A percentile compares a stretch with the other conserved stretches of the same genome.
Evolutionary conservation across 2,888 invertebrate species (phyloP).

Genomic region (Polyommatus icarus): DNA sequence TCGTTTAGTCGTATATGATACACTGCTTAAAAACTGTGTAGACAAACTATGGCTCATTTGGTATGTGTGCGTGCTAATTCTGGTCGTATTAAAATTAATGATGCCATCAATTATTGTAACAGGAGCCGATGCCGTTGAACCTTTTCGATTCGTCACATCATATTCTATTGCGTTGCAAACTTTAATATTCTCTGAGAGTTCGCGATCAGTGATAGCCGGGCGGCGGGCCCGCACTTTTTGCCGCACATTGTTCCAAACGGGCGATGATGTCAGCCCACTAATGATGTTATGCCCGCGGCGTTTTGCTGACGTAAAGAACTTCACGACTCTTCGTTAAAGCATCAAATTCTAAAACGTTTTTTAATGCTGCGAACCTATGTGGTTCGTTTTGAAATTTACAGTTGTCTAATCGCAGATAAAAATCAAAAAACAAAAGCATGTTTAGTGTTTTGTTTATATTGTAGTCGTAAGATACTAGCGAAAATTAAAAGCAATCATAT

Average conservation of each 20-base stretch:
- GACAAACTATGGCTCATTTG: conserved; percentile 49
- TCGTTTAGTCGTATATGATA: conserved; percentile 9
- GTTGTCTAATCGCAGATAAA: not conserved
- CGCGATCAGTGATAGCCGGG: conserved; percentile 56
- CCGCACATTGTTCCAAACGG: conserved; percentile 59
- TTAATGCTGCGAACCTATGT: not conserved
- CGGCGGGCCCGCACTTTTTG: conserved; percentile 59
- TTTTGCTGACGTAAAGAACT: conserved; percentile 59
- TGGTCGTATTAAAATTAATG: conserved; percentile 62
- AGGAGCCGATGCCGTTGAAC: conserved; percentile 68
- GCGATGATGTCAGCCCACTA: conserved; percentile 76
- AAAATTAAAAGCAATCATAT: too few relatives aligned
- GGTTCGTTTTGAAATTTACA: not conserved
- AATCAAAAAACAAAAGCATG: too few relatives aligned
- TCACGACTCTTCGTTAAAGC: conserved; percentile 41
- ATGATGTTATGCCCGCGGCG: conserved; percentile 50
- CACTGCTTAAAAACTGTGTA: not conserved
- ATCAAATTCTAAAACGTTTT: not conserved
- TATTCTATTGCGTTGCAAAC: conserved; percentile 48
- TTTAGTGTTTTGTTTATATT: too few relatives aligned
- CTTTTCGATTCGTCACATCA: conserved; percentile 45
- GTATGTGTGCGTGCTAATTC: conserved; percentile 60
- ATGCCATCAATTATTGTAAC: conserved; percentile 59
- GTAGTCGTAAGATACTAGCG: too few relatives aligned
- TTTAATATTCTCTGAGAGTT: conserved; percentile 63